A percentile compares a stretch with the other conserved stretches of the same genome.
phyloP scores from a whole-genome alignment of 2,888 invertebrate species.

The Liodrosophila aerea region DNA sequence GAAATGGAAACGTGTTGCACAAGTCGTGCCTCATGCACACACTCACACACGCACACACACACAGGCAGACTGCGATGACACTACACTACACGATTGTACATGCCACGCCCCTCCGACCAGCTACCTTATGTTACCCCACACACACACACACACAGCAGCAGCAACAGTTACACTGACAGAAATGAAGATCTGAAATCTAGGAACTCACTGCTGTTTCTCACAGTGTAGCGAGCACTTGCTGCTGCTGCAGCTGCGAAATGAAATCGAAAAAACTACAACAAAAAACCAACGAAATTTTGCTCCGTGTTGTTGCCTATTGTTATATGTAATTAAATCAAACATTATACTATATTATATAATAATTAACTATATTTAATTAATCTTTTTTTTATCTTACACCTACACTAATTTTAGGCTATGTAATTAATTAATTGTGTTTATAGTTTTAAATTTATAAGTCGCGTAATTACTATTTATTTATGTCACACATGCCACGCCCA shows the following conservation, averaged over 20 bases:
- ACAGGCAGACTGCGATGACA: constrained; percentile 10
- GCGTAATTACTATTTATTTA: neutral
- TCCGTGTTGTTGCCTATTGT: constrained; percentile 76
- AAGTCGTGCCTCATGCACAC: constrained; percentile 58
- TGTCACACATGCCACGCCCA: neutral
- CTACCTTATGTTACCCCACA: too few species aligned
- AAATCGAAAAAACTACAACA: constrained; percentile 1
- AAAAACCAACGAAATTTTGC: constrained; percentile 45
- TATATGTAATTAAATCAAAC: constrained; percentile 36
- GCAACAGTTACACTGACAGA: too few species aligned
- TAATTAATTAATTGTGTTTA: too few species aligned
- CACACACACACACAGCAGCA: constrained; percentile 21
- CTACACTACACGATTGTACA: constrained; percentile 20
- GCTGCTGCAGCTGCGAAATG: constrained; percentile 35
- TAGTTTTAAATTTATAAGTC: neutral
- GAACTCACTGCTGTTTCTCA: too few species aligned
- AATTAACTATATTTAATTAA: constrained; percentile 34
- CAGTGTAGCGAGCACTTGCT: constrained; percentile 13
- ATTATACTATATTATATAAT: constrained; percentile 12
- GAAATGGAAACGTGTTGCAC: constrained; percentile 4
- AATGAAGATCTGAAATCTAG: too few species aligned
- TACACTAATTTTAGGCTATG: too few species aligned
- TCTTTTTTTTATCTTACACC: constrained; percentile 2
- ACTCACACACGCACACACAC: constrained; percentile 21
- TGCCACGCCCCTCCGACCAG: constrained; percentile 41